A percentile compares a stretch with the other conserved stretches of the same genome.
Conservation (phyloP, 2,113 vertebrate species). For the Pangasianodon gigas region DNA sequence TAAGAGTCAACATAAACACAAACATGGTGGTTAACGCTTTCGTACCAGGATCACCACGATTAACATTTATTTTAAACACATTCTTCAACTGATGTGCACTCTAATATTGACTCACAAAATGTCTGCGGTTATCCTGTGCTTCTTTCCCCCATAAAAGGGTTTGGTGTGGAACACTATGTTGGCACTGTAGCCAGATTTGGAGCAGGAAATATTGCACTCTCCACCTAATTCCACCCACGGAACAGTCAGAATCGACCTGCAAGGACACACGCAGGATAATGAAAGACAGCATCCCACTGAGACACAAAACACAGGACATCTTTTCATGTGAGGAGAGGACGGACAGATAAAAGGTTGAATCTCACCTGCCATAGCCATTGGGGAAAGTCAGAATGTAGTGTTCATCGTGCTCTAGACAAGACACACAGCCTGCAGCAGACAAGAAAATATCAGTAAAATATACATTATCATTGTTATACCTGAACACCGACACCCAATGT, state of each 20-base stretch:
- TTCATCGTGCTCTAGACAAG: slow-evolving; percentile 94
- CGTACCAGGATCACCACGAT: neutral
- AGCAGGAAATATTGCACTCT: slow-evolving; percentile 94
- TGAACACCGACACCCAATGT: neutral
- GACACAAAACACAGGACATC: neutral
- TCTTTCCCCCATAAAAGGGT: slow-evolving; percentile 98
- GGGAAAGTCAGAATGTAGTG: slow-evolving; percentile 98
- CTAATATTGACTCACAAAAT: slow-evolving; percentile 85
- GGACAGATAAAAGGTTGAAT: neutral
- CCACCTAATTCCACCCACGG: slow-evolving; percentile 99
- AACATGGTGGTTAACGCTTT: neutral
- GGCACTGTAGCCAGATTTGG: slow-evolving; percentile 94
- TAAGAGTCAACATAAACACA: neutral
- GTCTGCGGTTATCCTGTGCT: slow-evolving; percentile 97
- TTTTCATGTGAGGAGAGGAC: neutral
- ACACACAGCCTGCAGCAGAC: slow-evolving; percentile 85
- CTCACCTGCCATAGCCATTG: slow-evolving; percentile 96
- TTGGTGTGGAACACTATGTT: slow-evolving; percentile 97
- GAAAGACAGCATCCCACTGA: neutral
- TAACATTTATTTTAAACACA: neutral
- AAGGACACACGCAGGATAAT: neutral
- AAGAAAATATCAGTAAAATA: neutral
- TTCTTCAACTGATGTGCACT: neutral
- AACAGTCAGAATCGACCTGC: slow-evolving; percentile 96
- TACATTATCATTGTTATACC: neutral